phyloP scores from a whole-genome alignment of 2,888 invertebrate species.

The Calameuta idolon region DNA sequence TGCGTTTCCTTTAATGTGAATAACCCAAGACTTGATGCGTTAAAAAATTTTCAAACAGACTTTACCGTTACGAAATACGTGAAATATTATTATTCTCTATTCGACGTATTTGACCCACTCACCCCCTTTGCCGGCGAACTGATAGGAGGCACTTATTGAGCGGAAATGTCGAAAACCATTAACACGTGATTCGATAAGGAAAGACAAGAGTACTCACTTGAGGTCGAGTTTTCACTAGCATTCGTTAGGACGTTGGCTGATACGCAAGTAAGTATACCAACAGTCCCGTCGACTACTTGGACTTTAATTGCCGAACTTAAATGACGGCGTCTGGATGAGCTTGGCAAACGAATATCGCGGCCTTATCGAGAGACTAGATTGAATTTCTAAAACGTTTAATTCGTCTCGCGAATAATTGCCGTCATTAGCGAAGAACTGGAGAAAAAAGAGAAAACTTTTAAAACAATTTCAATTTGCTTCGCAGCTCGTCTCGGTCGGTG shows the following conservation, averaged over 20 bases:
- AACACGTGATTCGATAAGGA: conserved; percentile 38
- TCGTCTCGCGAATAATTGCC: conserved; percentile 7
- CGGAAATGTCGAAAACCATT: neutral
- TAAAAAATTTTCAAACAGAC: neutral
- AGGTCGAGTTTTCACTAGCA: neutral
- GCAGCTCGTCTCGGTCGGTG: conserved; percentile 26
- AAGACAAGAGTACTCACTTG: conserved; percentile 52
- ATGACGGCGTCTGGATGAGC: conserved; percentile 11
- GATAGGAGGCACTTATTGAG: neutral
- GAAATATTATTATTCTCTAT: neutral
- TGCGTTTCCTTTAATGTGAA: neutral
- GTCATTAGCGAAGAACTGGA: conserved; percentile 6
- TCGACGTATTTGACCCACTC: neutral
- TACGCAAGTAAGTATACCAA: neutral
- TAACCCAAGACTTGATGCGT: neutral
- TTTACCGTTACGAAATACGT: neutral
- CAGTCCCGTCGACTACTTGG: neutral
- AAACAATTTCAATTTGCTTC: conserved; percentile 30
- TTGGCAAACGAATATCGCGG: conserved; percentile 12
- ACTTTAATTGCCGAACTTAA: conserved; percentile 37
- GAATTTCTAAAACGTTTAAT: conserved; percentile 8
- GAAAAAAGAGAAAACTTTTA: conserved; percentile 2
- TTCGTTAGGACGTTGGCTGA: neutral
- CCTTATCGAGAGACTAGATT: conserved; percentile 6
- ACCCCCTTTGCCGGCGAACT: neutral